Evolutionary conservation across 2,113 vertebrate species (phyloP).

Genomic region (Corythaeola cristata): DNA sequence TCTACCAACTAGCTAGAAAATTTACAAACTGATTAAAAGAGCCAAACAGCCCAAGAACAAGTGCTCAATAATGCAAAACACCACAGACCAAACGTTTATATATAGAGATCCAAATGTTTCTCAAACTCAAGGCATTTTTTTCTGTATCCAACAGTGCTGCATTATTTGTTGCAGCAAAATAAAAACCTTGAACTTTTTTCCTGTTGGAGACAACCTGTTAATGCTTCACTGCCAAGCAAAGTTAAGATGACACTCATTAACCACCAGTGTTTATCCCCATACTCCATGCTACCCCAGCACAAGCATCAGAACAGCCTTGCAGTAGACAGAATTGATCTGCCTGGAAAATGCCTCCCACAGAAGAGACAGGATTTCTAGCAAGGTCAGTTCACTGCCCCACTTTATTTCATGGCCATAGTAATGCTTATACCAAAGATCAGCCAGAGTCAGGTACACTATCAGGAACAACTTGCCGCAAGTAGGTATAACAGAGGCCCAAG

Average conservation of each 20-base stretch:
- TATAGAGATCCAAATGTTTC: accelerated
- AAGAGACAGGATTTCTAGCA: not conserved
- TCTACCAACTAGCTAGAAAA: not conserved
- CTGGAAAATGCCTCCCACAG: not conserved
- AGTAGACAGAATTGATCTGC: not conserved
- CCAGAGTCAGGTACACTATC: not conserved
- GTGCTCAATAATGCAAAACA: not conserved
- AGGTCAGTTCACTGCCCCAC: not conserved
- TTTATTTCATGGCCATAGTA: not conserved
- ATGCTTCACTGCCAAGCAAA: not conserved
- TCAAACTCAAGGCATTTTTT: not conserved
- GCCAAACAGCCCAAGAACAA: not conserved
- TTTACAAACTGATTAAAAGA: not conserved
- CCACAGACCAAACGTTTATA: not conserved
- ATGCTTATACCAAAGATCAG: not conserved
- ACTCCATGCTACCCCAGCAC: not conserved
- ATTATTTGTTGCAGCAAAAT: not conserved
- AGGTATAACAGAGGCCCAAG: not conserved
- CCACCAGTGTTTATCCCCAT: not conserved
- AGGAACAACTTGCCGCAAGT: not conserved
- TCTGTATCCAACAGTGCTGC: not conserved
- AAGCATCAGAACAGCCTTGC: not conserved
- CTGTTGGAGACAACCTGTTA: not conserved
- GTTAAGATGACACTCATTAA: not conserved
- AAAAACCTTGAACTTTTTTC: not conserved